A percentile compares a stretch with the other conserved stretches of the same genome.
Conservation (phyloP, 2,113 vertebrate species). For the Stictonetta naevosa region DNA sequence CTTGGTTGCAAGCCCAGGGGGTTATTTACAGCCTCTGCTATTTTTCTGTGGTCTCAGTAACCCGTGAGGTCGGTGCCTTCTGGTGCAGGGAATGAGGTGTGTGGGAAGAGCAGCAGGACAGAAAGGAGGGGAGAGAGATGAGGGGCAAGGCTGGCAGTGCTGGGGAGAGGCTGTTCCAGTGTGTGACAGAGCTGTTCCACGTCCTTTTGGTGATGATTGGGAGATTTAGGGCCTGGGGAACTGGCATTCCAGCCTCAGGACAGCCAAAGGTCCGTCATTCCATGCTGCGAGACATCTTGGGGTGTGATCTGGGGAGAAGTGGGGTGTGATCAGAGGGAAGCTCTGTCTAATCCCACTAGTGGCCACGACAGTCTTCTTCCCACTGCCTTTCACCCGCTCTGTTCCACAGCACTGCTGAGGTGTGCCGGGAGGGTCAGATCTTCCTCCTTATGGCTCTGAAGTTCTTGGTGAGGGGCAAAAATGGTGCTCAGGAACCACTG, state of each 20-base stretch:
- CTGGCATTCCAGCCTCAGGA: background rate
- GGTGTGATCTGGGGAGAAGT: background rate
- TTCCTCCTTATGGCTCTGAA: background rate
- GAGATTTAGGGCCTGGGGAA: background rate
- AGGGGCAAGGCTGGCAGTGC: background rate
- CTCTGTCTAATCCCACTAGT: background rate
- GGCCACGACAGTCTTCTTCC: background rate
- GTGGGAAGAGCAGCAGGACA: fast-evolving
- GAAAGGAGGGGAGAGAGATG: background rate
- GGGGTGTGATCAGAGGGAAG: background rate
- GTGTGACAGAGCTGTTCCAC: background rate
- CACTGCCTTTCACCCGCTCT: background rate
- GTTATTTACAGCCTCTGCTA: background rate
- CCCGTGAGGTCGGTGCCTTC: background rate
- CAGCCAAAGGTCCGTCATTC: background rate
- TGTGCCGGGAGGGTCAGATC: background rate
- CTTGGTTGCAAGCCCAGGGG: conserved; percentile 32
- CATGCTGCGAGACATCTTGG: background rate
- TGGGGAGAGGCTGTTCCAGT: background rate
- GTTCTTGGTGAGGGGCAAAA: background rate
- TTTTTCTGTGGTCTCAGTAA: background rate
- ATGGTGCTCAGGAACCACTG: background rate
- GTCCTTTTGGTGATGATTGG: background rate
- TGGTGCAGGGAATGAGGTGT: background rate
- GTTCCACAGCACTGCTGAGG: background rate